Base-by-base conservation (phyloP, 2,797 vertebrate species). In the Trachops cirrhosus region DNA sequence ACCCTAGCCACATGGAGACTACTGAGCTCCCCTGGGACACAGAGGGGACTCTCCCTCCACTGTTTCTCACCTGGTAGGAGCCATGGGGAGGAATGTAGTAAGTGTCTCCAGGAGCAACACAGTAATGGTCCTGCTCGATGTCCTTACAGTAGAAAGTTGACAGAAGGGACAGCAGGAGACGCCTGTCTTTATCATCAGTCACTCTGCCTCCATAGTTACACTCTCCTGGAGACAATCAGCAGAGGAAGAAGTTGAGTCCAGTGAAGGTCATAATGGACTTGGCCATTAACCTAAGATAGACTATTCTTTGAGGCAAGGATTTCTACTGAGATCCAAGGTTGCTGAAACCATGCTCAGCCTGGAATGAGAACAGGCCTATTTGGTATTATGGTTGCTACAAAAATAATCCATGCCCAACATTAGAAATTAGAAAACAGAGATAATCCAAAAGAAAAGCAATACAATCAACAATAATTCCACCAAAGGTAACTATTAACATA, bases 121-220 rank as follows among this genome's bases (percentile, higher is more conserved):
- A 96, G 92, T 99, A 99, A 75, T 94, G 80, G 24, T 99, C 99
- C 44, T 97, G 77, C 70, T 99, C 98, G 54, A 99, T 98, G 19
- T 99, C 99, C 97, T 98, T 98, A 96, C 96, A 99, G 96, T 99
- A 99, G 97, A 99, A 99, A 48, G 98, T 98, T 73, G 99, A 99
- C 94, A 99, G 98, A 82, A 99, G 99, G 0, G 99, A 99, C 50
- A 99, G 97, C 84, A 99, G 99, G 93, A 99, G 99, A 59, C 99
- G 99, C 46, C 99, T 98, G 98, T 99, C 99, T 98, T 99, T 99
- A 97, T 99, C 99, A 96, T 99, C 99, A 4, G 99, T 99, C 97
- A 99, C 99, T 98, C 99, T 98, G 2, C 99, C 99, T 52, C 99
- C 99, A 4, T 99, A 99, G 98, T 99, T 99, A 97, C 99, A 99